Evolutionary conservation across 1,140 invertebrate genomes (phyloP).

Genomic region (Hetaerina americana): DNA sequence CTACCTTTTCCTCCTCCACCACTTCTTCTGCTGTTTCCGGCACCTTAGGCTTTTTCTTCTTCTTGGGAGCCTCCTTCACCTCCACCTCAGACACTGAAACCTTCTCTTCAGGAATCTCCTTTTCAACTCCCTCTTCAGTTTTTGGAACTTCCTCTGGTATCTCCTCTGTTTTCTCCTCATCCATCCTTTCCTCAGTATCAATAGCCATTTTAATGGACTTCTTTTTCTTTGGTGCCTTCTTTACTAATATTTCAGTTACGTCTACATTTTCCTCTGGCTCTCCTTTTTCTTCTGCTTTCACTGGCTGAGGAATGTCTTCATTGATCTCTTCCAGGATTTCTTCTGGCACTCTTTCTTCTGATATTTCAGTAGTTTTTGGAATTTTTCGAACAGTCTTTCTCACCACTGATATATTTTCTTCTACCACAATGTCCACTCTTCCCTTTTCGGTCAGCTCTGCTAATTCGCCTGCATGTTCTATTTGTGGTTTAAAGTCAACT

Average conservation of each 20-base stretch:
- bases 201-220: constrained; percentile 17
- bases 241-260: constrained; percentile 11
- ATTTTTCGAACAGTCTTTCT: background rate
- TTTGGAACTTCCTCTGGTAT: constrained; percentile 12
- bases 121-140: constrained; percentile 1
- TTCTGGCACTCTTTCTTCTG: background rate
- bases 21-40: constrained; percentile 14
- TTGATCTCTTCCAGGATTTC: background rate
- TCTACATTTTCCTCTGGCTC: constrained; percentile 7
- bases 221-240: constrained; percentile 19
- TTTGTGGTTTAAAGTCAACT: too few species aligned
- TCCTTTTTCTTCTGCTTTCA: constrained; percentile 9
- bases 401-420: too few species aligned
- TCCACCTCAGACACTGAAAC: constrained; percentile 10
- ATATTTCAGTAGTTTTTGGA: too few species aligned
- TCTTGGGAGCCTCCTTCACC: constrained; percentile 16
- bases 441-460: too few species aligned
- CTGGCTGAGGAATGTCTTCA: background rate
- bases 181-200: constrained; percentile 10
- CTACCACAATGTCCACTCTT: too few species aligned
- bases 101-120: constrained; percentile 5
- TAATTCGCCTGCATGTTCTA: too few species aligned
- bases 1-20: constrained; percentile 8
- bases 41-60: constrained; percentile 18
- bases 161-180: constrained; percentile 13